phyloP scores from a whole-genome alignment of 2,113 vertebrate genomes.

The Ochotona princeps region DNA sequence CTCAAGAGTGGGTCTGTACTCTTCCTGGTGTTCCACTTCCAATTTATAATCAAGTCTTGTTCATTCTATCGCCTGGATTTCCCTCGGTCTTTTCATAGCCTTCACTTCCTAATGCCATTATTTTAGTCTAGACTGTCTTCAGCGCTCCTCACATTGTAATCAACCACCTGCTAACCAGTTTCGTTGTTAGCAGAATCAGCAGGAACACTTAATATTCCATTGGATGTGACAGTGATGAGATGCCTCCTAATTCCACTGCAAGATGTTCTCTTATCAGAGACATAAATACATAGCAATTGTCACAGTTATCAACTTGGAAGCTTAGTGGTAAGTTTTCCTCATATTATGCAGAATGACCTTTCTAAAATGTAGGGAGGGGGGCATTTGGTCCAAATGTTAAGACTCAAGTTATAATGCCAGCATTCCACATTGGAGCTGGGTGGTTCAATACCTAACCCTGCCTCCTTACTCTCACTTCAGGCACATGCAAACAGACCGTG shows the following conservation, averaged over 20 bases:
- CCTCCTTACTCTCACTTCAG: no score
- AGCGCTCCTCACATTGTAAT: background rate
- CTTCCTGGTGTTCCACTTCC: background rate
- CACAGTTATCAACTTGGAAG: constrained; percentile 15
- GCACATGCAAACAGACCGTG: no score
- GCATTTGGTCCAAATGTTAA: no score
- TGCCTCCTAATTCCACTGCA: constrained; percentile 26
- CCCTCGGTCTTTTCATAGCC: background rate
- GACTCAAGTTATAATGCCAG: no score
- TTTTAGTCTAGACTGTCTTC: constrained; percentile 27
- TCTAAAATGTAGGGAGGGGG: no score
- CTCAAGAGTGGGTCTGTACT: background rate
- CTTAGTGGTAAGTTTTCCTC: background rate
- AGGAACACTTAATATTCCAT: background rate
- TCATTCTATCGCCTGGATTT: constrained; percentile 10
- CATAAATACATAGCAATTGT: background rate
- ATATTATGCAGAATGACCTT: background rate
- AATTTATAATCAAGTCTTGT: background rate
- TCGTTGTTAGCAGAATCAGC: constrained; percentile 3
- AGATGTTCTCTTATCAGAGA: constrained; percentile 50
- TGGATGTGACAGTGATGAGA: background rate
- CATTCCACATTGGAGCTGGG: no score
- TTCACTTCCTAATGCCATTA: constrained; percentile 14
- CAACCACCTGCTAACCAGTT: constrained; percentile 16
- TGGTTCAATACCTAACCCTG: no score